Base-by-base conservation (phyloP, 2,888 invertebrate genomes). In the Keiferia lycopersicella region DNA sequence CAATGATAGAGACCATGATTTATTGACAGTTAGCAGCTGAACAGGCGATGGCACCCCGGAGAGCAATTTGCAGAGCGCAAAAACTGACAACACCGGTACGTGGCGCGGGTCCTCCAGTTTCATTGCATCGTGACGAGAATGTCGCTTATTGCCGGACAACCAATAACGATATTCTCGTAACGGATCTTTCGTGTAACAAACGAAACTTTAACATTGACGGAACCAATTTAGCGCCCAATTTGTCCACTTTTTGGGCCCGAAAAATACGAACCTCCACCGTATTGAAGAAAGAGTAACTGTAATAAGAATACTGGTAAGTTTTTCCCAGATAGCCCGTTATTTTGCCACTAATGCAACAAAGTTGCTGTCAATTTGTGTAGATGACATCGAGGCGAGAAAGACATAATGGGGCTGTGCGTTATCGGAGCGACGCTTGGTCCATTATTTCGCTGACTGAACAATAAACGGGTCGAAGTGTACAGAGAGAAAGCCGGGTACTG, bases 21-120 rank as follows among this genome's bases (percentile, higher is more conserved):
- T 83, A 82, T 81, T 71, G 78, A 81, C 81, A 81, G 83, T 81
- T 79, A 81, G 74, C 73, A 74, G 76, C 76, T 73, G 76, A 74
- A 78, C 74, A 69, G 68, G 70, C 68, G 73, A 76, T 71, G 77
- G 77, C 77, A 74, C 81, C 79, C 78, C 70, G 65, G 81, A 80
- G 81, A 82, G 80, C 76, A 81, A 84, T 84, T 85, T 80, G 73
- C 75, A 72, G 66, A 69, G 69, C 69, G 78, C 79, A 86, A 87
- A 89, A 87, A 87, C 77, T 74, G 67, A 70, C 75, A 75, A 72
- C 73, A 70, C 66, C 72, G 71, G 72, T 70, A 72, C 69, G 8
- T 26, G 26, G 26, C 34, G 34, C 39, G 56, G 16, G 62, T 68
- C 66, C 68, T 65, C 72, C 68, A 71, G 70, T 68, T 65, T 70